phyloP scores from a whole-genome alignment of 2,797 vertebrate species.

The Ambastaia sidthimunki region DNA sequence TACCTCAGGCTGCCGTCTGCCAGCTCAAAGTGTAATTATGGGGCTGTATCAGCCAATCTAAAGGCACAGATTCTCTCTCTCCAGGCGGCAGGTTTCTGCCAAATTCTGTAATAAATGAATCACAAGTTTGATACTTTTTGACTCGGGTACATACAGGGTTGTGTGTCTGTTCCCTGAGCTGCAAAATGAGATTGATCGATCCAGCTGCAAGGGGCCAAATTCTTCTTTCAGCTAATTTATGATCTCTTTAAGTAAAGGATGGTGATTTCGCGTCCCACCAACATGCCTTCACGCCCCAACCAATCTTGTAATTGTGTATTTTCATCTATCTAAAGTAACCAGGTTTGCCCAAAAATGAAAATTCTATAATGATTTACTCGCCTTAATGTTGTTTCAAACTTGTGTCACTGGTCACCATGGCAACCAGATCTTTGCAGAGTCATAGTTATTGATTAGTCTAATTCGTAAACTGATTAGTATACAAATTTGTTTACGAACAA shows the following conservation, averaged over 20 bases:
- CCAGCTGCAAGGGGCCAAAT: constrained; percentile 62
- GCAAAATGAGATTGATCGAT: constrained; percentile 76
- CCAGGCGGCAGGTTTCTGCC: constrained; percentile 26
- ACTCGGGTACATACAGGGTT: constrained; percentile 64
- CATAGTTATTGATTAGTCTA: too few species aligned
- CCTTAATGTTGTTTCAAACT: too few species aligned
- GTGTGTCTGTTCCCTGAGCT: constrained; percentile 59
- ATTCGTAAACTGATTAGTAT: too few species aligned
- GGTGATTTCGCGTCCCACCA: constrained; percentile 45
- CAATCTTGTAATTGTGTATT: too few species aligned
- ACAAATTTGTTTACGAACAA: too few species aligned
- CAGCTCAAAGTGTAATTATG: constrained; percentile 38
- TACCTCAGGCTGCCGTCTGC: constrained; percentile 33
- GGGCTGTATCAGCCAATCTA: constrained; percentile 31
- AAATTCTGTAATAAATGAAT: constrained; percentile 69
- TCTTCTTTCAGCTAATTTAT: constrained; percentile 71
- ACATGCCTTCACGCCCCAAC: not conserved
- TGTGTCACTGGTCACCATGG: too few species aligned
- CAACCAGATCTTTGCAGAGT: too few species aligned
- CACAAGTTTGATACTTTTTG: constrained; percentile 68
- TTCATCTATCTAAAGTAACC: too few species aligned
- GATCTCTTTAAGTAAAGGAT: constrained; percentile 61
- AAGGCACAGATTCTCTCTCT: constrained; percentile 40
- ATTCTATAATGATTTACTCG: too few species aligned
- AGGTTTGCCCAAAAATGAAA: too few species aligned